phyloP scores from a whole-genome alignment of 2,888 invertebrate species.

The Acleris laterana region DNA sequence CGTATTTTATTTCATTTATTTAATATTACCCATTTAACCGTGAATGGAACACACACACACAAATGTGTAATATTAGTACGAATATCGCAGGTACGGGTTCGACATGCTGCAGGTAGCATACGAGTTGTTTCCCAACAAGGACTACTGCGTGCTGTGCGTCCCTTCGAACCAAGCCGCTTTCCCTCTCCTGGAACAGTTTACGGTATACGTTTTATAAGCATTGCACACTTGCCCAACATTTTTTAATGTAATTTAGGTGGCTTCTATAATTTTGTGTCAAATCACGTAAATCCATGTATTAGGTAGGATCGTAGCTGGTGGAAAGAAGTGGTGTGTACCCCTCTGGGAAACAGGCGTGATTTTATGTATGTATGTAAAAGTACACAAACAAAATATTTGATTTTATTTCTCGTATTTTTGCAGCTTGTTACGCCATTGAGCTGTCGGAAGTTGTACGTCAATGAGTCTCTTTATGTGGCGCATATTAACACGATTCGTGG shows the following conservation, averaged over 20 bases:
- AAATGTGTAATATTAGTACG: no score
- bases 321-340: no score
- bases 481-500: constrained; percentile 75
- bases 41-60: no score
- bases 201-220: constrained; percentile 56
- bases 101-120: constrained; percentile 86
- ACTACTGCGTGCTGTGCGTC: constrained; percentile 85
- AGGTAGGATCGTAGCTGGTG: no score
- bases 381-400: neutral
- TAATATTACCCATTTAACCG: no score
- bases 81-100: constrained; percentile 63
- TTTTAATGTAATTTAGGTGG: no score
- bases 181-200: constrained; percentile 84
- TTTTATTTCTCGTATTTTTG: constrained; percentile 43
- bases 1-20: no score
- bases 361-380: no score
- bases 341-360: no score
- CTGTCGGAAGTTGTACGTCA: constrained; percentile 59
- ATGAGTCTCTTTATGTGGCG: constrained; percentile 67
- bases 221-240: no score
- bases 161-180: constrained; percentile 80
- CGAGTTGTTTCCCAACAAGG: constrained; percentile 85
- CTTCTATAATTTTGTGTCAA: no score
- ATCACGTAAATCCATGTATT: no score
- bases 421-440: constrained; percentile 69